Conservation (phyloP, 2,888 invertebrate genomes). For the Camponotus fellah region DNA sequence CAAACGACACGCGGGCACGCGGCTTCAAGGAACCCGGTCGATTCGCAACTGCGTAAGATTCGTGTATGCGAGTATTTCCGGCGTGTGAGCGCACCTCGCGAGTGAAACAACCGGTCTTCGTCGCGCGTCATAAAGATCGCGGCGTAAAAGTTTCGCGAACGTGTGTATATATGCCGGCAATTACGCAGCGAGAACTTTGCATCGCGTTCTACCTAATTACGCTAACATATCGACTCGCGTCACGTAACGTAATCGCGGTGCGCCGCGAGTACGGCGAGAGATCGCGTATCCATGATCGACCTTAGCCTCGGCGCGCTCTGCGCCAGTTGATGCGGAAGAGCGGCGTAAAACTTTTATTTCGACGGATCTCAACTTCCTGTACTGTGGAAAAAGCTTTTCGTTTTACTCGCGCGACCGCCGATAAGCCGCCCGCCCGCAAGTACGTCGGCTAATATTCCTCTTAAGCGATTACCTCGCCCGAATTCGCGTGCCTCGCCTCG, state of each 20-base stretch:
- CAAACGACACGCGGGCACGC: constrained; percentile 4
- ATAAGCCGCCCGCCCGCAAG: constrained; percentile 43
- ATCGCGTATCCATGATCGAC: constrained; percentile 66
- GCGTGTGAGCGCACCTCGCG: constrained; percentile 2
- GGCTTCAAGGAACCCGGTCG: constrained; percentile 50
- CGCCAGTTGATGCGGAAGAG: constrained; percentile 37
- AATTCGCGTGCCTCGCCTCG: constrained; percentile 34
- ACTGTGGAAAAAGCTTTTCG: constrained; percentile 39
- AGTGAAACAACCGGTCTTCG: constrained; percentile 25
- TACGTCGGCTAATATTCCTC: constrained; percentile 6
- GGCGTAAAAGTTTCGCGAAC: constrained; percentile 63
- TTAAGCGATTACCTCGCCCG: constrained; percentile 33
- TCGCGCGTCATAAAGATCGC: constrained; percentile 68
- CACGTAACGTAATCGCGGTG: constrained; percentile 72
- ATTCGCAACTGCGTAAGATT: constrained; percentile 66
- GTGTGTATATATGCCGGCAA: constrained; percentile 58
- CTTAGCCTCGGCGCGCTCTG: constrained; percentile 24
- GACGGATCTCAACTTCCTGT: constrained; percentile 36
- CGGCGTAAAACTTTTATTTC: constrained; percentile 48
- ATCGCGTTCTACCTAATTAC: constrained; percentile 71
- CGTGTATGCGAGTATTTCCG: constrained; percentile 61
- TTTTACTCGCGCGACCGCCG: constrained; percentile 36
- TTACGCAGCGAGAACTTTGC: constrained; percentile 72
- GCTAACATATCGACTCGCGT: constrained; percentile 71
- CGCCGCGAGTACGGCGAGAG: constrained; percentile 41